Conservation (phyloP, 2,113 vertebrate genomes). For the Ailurus styani region DNA sequence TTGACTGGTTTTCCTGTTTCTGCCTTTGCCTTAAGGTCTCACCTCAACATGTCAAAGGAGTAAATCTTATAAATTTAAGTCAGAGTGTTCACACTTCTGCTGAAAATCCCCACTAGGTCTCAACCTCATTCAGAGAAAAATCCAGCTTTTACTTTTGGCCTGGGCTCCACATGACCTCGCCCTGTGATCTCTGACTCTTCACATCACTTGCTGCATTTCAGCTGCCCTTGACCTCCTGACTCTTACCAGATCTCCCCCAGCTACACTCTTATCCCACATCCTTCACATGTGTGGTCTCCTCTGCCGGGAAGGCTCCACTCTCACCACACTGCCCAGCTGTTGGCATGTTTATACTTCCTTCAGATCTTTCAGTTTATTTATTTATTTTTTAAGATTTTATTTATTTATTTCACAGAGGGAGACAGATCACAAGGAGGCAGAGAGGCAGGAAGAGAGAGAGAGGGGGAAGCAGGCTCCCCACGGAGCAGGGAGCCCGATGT, state of each 20-base stretch:
- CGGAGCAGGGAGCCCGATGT: no score
- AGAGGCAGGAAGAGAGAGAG: no score
- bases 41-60: background rate
- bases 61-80: background rate
- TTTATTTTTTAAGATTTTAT: no score
- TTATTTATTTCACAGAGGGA: no score
- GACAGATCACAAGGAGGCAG: no score
- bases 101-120: background rate
- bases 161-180: background rate
- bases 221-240: background rate
- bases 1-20: background rate
- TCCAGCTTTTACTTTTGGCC: background rate
- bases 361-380: background rate
- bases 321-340: background rate
- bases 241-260: background rate
- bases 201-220: background rate
- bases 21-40: background rate
- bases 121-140: background rate
- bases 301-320: background rate
- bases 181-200: background rate
- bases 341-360: background rate
- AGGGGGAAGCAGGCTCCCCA: no score
- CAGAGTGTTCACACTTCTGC: background rate
- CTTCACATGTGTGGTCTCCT: no score
- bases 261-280: background rate